These are phyloP conservation scores for Stichopus chloronotus DNA, from an alignment of 35 echinoderm and acorn worm genomes.

Conservation along the genomic window DNA sequence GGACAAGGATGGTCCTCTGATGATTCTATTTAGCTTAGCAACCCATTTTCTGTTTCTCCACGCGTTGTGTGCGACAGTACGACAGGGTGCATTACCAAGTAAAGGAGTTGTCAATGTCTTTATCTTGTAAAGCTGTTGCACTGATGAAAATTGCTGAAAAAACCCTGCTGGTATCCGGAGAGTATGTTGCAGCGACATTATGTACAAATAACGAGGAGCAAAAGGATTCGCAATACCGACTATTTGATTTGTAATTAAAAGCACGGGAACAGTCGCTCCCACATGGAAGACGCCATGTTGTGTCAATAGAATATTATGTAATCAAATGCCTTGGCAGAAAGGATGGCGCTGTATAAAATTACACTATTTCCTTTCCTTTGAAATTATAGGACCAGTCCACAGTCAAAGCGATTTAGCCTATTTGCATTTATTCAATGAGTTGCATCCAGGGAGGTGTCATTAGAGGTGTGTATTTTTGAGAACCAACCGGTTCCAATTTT, in stretches of 20 bases:
- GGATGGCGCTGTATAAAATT: background rate
- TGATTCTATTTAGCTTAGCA: constrained; percentile 12
- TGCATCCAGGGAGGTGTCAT: no score
- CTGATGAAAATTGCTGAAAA: background rate
- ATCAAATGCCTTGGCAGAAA: background rate
- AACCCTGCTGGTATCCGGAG: background rate
- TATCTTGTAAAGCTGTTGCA: constrained; percentile 5
- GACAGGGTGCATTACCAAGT: background rate
- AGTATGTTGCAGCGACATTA: background rate
- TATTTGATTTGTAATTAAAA: background rate
- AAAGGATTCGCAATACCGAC: background rate
- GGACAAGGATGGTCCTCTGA: constrained; percentile 63
- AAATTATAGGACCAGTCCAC: no score
- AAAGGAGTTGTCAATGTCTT: background rate
- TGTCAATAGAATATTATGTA: background rate
- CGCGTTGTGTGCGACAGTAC: background rate
- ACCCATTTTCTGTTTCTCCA: constrained; percentile 17
- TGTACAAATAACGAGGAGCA: background rate
- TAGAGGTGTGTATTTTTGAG: no score
- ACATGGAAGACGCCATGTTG: constrained; percentile 16
- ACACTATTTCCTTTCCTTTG: no score
- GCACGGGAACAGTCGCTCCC: background rate
- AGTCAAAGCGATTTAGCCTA: no score
- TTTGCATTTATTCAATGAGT: no score
- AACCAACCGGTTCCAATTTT: no score